Evolutionary conservation across 1,140 invertebrate genomes (phyloP).

Genomic region (Aphis craccivora): DNA sequence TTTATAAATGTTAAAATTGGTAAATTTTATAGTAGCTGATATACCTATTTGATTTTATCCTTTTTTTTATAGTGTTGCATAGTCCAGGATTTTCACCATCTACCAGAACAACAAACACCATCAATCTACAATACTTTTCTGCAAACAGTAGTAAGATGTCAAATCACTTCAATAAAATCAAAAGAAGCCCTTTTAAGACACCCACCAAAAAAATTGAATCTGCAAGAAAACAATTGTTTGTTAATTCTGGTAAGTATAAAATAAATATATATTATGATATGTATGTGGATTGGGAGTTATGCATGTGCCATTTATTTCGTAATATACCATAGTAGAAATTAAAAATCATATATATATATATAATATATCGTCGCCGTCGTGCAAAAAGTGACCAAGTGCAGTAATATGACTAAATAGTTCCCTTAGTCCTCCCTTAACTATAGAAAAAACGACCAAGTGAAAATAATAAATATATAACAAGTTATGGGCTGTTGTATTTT

Average conservation of each 20-base stretch:
- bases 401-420: too few species aligned
- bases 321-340: too few species aligned
- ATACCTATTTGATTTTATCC: background rate
- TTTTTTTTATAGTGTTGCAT: background rate
- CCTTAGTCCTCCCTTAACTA: too few species aligned
- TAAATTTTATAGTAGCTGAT: background rate
- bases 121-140: background rate
- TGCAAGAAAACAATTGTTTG: constrained; percentile 10
- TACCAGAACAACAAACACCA: background rate
- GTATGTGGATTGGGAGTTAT: too few species aligned
- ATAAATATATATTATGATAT: background rate
- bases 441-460: too few species aligned
- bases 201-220: background rate
- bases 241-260: constrained; percentile 1
- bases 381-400: too few species aligned
- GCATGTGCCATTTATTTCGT: background rate
- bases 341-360: too few species aligned
- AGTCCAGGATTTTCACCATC: background rate
- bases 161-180: too few species aligned
- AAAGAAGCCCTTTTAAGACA: background rate
- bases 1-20: background rate
- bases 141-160: too few species aligned
- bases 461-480: too few species aligned
- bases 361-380: too few species aligned
- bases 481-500: too few species aligned